phyloP scores from a whole-genome alignment of 2,113 vertebrate genomes.

The Heptranchias perlo region DNA sequence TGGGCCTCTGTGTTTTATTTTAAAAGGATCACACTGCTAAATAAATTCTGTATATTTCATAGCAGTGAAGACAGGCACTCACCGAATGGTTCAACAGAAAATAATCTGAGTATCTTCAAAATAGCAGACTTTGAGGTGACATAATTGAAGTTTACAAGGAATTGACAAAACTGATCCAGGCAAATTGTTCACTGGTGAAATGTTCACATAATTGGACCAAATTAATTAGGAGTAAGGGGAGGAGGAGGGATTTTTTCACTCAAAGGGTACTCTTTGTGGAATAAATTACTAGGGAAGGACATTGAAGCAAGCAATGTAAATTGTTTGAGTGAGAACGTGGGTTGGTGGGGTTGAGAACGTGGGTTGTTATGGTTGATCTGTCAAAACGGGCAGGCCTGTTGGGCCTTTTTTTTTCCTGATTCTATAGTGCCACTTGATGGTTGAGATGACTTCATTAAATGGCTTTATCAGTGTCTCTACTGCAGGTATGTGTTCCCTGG shows the following conservation, averaged over 20 bases:
- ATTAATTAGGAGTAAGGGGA: background rate
- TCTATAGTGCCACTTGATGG: background rate
- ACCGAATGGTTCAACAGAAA: too few species aligned
- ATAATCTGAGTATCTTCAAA: too few species aligned
- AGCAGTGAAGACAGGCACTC: too few species aligned
- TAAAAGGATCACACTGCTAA: too few species aligned
- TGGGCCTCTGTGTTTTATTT: too few species aligned
- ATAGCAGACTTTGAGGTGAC: too few species aligned
- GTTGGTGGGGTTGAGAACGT: background rate
- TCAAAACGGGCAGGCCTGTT: background rate
- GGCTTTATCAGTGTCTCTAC: background rate
- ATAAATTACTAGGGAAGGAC: background rate
- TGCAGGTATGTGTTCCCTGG: background rate
- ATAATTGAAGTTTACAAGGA: too few species aligned
- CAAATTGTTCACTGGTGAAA: background rate
- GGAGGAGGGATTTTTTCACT: background rate
- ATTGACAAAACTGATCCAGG: too few species aligned
- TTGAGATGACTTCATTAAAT: background rate
- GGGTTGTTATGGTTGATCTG: background rate
- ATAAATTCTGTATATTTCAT: too few species aligned
- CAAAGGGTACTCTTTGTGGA: background rate
- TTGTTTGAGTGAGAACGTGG: background rate
- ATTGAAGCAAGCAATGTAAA: background rate
- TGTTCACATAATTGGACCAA: background rate
- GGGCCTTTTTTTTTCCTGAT: background rate